Conservation (phyloP, 2,113 vertebrate species). For the Garra rufa region DNA sequence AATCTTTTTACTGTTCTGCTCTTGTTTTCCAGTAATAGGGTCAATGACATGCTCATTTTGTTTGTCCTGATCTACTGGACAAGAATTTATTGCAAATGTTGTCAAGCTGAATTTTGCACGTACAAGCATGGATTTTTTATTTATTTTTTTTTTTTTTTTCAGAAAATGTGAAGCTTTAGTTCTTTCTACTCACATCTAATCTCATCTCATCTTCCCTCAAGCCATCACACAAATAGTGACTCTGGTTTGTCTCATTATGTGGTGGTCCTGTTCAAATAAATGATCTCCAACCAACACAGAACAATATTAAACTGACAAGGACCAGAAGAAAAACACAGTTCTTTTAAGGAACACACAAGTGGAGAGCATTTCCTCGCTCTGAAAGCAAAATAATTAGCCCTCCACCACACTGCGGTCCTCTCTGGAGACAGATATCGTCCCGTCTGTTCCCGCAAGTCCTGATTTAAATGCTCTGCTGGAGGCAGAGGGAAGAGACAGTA, state of each 20-base stretch:
- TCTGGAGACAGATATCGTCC: slow-evolving; percentile 17
- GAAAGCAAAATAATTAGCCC: slow-evolving; percentile 41
- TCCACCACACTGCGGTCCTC: slow-evolving; percentile 37
- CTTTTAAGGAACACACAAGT: slow-evolving; percentile 47
- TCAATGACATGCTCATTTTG: neutral
- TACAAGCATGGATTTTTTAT: no score
- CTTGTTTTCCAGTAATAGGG: neutral
- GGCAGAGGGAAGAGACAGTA: slow-evolving; percentile 2
- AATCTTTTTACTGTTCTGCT: neutral
- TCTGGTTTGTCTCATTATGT: slow-evolving; percentile 20
- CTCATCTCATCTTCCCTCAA: slow-evolving; percentile 19
- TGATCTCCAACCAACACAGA: neutral
- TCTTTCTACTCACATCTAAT: neutral
- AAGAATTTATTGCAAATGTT: no score
- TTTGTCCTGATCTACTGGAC: neutral
- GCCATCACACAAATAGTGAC: slow-evolving; percentile 16
- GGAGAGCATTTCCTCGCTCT: slow-evolving; percentile 29
- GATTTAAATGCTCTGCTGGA: slow-evolving; percentile 9
- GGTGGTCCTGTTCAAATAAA: slow-evolving; percentile 30
- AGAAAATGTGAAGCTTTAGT: neutral
- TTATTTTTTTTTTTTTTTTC: no score
- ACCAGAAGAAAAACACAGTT: slow-evolving; percentile 37
- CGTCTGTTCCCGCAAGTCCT: neutral
- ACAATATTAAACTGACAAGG: slow-evolving; percentile 6
- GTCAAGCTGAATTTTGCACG: no score